Conservation (phyloP, 2,113 vertebrate species). For the Pterocles burchelli region DNA sequence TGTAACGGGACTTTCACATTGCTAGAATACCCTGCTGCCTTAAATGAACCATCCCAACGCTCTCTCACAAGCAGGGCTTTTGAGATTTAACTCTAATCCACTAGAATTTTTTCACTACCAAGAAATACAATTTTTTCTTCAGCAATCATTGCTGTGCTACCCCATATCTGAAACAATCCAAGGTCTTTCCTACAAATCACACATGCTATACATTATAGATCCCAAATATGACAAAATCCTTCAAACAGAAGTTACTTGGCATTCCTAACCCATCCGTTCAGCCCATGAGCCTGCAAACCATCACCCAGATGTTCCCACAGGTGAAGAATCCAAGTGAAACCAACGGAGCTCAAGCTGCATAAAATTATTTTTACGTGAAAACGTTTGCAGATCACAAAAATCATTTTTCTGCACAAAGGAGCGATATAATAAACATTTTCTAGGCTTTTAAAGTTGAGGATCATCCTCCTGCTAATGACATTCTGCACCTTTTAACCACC, state of each 20-base stretch:
- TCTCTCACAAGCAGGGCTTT: not conserved
- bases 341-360: not conserved
- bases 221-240: not conserved
- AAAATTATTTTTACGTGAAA: not conserved
- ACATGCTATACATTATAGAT: not conserved
- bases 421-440: not conserved
- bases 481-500: not conserved
- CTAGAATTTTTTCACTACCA: not conserved
- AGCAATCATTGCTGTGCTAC: not conserved
- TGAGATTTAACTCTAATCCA: not conserved
- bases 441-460: not conserved
- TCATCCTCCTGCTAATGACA: not conserved
- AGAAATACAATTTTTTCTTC: not conserved
- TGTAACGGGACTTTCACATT: not conserved
- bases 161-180: not conserved
- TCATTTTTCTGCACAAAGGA: not conserved
- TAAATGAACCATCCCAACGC: not conserved
- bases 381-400: not conserved
- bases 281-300: not conserved
- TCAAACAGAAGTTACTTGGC: not conserved
- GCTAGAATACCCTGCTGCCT: not conserved
- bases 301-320: not conserved
- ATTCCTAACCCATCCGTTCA: not conserved
- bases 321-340: not conserved
- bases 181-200: not conserved